These are phyloP conservation scores for Habropoda laboriosa DNA, from an alignment of 1,140 invertebrate genomes.

Conservation along the genomic window DNA sequence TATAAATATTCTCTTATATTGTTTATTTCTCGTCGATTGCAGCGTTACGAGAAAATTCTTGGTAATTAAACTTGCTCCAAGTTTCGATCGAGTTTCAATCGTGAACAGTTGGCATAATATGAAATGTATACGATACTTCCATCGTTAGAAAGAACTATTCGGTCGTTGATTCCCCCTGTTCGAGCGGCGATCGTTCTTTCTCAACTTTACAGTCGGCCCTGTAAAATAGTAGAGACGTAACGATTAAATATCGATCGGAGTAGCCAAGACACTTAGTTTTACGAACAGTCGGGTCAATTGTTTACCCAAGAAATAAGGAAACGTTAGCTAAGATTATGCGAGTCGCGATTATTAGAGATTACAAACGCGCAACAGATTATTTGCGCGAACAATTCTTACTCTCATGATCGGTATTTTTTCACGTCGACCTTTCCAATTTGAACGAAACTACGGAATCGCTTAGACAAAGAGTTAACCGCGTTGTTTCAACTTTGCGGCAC, in stretches of 20 bases:
- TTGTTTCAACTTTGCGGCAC: not conserved
- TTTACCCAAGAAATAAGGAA: not conserved
- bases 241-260: not conserved
- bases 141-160: not conserved
- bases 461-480: not conserved
- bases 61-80: too few relatives aligned
- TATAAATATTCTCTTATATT: too few relatives aligned
- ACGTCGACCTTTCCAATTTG: not conserved
- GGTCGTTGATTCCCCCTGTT: not conserved
- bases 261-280: not conserved
- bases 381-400: not conserved
- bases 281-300: not conserved
- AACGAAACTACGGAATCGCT: too few relatives aligned
- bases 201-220: not conserved
- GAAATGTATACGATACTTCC: not conserved
- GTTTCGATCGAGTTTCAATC: too few relatives aligned
- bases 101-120: not conserved
- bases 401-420: not conserved
- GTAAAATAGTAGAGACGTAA: too few relatives aligned
- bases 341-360: not conserved
- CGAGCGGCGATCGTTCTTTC: not conserved
- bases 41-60: too few relatives aligned
- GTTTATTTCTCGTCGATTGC: too few relatives aligned
- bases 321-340: not conserved
- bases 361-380: not conserved